Base-by-base conservation (phyloP, 2,113 vertebrate species). In the Plestiodon gilberti region DNA sequence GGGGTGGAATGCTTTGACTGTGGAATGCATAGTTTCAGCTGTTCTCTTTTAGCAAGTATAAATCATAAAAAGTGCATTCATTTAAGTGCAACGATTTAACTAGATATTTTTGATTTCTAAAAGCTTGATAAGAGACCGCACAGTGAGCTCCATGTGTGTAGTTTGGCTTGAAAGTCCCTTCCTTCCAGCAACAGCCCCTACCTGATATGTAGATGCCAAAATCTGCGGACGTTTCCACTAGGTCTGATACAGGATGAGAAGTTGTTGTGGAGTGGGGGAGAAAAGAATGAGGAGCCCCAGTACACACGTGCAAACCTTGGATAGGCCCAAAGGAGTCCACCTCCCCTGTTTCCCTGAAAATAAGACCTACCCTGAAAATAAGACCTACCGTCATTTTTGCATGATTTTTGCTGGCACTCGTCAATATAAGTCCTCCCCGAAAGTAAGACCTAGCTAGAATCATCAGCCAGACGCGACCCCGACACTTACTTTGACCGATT, bases 21-120 rank as follows among this genome's bases (percentile, higher is more conserved):
- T 91, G 18, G 28, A 43, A 35, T 74, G 28, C 7, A 1, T 43
- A 88, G 80, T 87, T 93, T 38, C 30, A 86, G 88, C 87, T 57
- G 43, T 48, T 5, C 43, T 48, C 43, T 78, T 86, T 87, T 86
- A 73, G 40, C 40, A 90, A 89, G 85, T 83, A 1, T 87, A 81
- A 85, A 85, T 43, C 82, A 20, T 40, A 61, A 81, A 1, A 81
- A 48, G 43, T 48, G 43, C 43, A 48, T 48, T 48, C 43, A 48
- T 48, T 48, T 48, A 4, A 70, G 25, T 22, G 22, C 30, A 17
- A 28, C 10, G 15, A 8, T 40, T 33, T 81, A 85, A 91, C 78
- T 88, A 25, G 1, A 70, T 87, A 82, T 28, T 14, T 87, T 82
- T 81, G 17, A 14, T 84, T 38, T 81, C 43, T 73, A 83, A 93